Evolutionary conservation across 2,113 vertebrate genomes (phyloP).

Genomic region (Ranitomeya imitator): DNA sequence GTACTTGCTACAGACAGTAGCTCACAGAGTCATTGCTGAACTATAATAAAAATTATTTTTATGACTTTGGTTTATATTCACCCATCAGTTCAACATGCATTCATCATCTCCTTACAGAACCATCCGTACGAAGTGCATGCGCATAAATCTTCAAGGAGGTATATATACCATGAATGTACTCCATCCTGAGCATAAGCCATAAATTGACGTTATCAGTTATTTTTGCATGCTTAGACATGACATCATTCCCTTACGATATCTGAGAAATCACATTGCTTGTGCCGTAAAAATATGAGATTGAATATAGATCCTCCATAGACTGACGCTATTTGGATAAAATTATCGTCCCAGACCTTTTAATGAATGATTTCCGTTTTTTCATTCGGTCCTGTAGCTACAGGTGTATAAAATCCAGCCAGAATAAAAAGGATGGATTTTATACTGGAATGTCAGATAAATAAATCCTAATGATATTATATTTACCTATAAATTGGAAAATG

Average conservation of each 20-base stretch:
- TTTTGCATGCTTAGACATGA: background rate
- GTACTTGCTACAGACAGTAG: constrained; percentile 40
- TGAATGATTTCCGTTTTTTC: too few relatives aligned
- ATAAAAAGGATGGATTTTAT: too few relatives aligned
- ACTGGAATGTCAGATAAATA: too few relatives aligned
- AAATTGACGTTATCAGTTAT: background rate
- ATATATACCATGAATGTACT: background rate
- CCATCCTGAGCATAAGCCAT: background rate
- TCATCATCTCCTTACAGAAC: background rate
- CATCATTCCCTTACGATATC: background rate
- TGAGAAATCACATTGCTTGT: background rate
- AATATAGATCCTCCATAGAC: too few relatives aligned
- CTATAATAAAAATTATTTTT: constrained; percentile 17
- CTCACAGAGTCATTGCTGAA: constrained; percentile 13
- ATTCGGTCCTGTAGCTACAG: too few relatives aligned
- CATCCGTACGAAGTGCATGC: background rate
- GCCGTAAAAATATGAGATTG: too few relatives aligned
- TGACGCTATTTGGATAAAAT: too few relatives aligned
- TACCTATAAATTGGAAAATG: too few relatives aligned
- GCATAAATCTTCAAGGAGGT: background rate
- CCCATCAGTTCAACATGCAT: constrained; percentile 2
- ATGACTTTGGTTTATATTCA: constrained; percentile 9
- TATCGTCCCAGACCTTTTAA: too few relatives aligned
- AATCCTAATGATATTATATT: too few relatives aligned
- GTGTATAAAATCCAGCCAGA: too few relatives aligned